phyloP scores from a whole-genome alignment of 2,113 vertebrate species.

The Ctenodactylus gundi region DNA sequence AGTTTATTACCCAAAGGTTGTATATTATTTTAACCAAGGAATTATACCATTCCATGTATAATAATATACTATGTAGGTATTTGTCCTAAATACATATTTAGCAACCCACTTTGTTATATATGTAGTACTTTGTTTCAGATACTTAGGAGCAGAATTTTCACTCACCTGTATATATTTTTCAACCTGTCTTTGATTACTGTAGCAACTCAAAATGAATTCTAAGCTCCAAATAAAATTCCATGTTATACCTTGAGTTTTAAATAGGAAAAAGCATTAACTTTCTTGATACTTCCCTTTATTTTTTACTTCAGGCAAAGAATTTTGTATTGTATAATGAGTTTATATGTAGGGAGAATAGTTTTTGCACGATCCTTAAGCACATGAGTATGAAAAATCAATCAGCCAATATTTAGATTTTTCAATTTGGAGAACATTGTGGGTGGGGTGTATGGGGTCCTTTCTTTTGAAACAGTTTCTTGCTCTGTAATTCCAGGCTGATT shows the following conservation, averaged over 20 bases:
- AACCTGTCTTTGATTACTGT: neutral
- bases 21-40: neutral
- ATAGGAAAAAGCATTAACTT: constrained; percentile 20
- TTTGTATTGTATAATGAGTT: neutral
- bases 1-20: constrained; percentile 6
- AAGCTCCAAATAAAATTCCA: neutral
- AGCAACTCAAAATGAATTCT: constrained; percentile 30
- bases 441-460: too few species aligned
- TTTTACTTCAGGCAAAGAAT: neutral
- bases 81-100: neutral
- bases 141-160: neutral
- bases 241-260: constrained; percentile 47
- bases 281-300: neutral
- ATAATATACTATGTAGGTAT: neutral
- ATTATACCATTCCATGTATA: neutral
- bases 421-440: constrained; percentile 11
- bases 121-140: constrained; percentile 29
- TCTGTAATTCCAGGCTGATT: too few species aligned
- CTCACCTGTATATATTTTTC: neutral
- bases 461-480: too few species aligned
- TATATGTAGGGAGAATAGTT: neutral
- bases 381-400: constrained; percentile 32
- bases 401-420: constrained; percentile 35
- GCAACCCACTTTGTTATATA: neutral
- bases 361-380: constrained; percentile 18